A percentile compares a stretch with the other conserved stretches of the same genome.
Evolutionary conservation across 2,888 invertebrate genomes (phyloP).

Genomic region (Thera obeliscata): DNA sequence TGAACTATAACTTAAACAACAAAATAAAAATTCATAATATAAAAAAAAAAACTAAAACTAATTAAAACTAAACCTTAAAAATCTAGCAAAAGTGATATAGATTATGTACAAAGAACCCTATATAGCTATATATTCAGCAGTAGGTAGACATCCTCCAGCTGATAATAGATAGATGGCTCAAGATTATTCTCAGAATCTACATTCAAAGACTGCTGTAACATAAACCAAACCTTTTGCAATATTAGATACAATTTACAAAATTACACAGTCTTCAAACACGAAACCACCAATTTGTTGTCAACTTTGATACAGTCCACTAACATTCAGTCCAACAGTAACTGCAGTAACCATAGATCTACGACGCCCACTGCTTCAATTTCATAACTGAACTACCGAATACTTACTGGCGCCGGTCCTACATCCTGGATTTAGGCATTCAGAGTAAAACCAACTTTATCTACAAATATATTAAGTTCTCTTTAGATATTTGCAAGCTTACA

Average conservation of each 20-base stretch:
- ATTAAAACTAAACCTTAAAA: no score
- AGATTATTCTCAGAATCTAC: not conserved
- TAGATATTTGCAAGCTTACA: conserved; percentile 36
- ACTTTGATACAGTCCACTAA: conserved; percentile 42
- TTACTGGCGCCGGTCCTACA: conserved; percentile 56
- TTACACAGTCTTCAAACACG: conserved; percentile 24
- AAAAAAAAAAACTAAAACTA: no score
- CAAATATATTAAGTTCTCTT: conserved; percentile 19
- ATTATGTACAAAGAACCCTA: no score
- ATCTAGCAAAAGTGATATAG: no score
- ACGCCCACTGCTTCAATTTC: conserved; percentile 60
- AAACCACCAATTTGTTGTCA: conserved; percentile 45
- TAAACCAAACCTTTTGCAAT: conserved; percentile 14
- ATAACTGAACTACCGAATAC: conserved; percentile 56
- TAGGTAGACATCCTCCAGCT: no score
- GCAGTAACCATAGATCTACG: conserved; percentile 50
- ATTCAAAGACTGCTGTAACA: not conserved
- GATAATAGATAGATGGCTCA: no score
- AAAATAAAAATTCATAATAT: no score
- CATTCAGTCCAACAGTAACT: conserved; percentile 46
- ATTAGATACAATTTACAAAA: conserved; percentile 20
- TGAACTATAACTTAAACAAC: no score
- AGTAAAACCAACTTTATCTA: conserved; percentile 44
- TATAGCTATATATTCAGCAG: no score
- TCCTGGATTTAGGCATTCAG: conserved; percentile 48